Conservation (phyloP, 2,888 invertebrate species). For the Coremacera marginata region DNA sequence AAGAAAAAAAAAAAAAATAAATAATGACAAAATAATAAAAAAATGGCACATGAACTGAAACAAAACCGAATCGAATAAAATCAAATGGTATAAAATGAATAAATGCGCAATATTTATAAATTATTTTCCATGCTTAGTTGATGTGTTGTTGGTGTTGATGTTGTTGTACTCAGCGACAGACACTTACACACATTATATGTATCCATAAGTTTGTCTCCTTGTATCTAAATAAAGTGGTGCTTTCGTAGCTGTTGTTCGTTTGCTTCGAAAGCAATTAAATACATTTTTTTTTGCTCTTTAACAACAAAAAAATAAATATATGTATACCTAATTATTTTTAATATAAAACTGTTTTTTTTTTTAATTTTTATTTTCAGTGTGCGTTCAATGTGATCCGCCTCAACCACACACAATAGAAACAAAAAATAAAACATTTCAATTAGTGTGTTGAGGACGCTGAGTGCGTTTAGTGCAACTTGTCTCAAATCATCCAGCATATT, state of each 20-base stretch:
- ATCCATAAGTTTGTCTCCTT: conserved; percentile 3
- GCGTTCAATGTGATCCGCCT: conserved; percentile 10
- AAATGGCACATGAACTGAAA: background rate
- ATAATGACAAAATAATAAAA: background rate
- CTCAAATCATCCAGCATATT: background rate
- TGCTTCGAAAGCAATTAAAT: conserved; percentile 39
- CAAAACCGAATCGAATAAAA: conserved; percentile 20
- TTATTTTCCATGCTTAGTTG: background rate
- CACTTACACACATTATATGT: background rate
- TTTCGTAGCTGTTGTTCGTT: background rate
- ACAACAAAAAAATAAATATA: conserved; percentile 28
- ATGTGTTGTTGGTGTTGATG: background rate
- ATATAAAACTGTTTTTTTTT: conserved; percentile 1
- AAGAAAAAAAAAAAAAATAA: background rate
- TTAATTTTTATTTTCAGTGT: conserved; percentile 15
- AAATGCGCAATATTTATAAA: conserved; percentile 36
- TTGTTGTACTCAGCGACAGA: background rate
- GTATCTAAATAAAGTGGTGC: conserved; percentile 2
- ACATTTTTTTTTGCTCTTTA: conserved; percentile 31
- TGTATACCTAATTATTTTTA: background rate
- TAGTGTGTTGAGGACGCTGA: background rate
- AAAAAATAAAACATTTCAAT: background rate
- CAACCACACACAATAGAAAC: background rate
- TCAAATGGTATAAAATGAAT: conserved; percentile 22
- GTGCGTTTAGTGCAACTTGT: background rate